Conservation (phyloP, 37 sponge, comb jelly and placozoan species). For the Amphimedon queenslandica region DNA sequence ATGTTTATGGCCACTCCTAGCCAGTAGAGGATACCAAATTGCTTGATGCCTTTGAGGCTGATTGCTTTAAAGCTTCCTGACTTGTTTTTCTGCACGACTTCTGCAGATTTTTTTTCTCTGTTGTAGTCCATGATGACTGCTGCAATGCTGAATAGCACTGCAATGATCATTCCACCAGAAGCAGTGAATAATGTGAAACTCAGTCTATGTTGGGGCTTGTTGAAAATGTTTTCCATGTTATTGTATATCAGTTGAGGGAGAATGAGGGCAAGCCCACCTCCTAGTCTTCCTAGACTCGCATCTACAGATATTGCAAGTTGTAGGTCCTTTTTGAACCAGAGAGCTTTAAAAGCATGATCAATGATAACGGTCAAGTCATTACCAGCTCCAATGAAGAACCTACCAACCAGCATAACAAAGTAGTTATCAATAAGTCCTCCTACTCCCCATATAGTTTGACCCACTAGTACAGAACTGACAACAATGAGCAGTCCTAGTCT, state of each 20-base stretch:
- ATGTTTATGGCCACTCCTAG: background rate
- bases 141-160: background rate
- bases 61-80: too few relatives aligned
- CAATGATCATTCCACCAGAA: background rate
- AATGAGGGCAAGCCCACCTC: background rate
- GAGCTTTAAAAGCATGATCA: background rate
- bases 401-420: slow-evolving; percentile 79
- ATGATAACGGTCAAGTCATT: background rate
- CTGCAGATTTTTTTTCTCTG: background rate
- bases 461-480: background rate
- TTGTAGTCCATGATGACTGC: background rate
- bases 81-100: too few relatives aligned
- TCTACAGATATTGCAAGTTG: too few relatives aligned
- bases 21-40: background rate
- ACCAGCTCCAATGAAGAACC: slow-evolving; percentile 85
- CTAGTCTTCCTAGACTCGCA: too few relatives aligned
- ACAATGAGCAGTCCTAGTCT: background rate
- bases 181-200: background rate
- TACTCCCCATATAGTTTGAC: slow-evolving; percentile 1
- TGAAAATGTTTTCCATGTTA: background rate
- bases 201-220: background rate
- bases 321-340: background rate
- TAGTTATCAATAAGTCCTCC: slow-evolving; percentile 74
- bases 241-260: background rate
- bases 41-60: background rate